Conservation (phyloP, 2,797 vertebrate genomes). For the Ctenopoma multispine region DNA sequence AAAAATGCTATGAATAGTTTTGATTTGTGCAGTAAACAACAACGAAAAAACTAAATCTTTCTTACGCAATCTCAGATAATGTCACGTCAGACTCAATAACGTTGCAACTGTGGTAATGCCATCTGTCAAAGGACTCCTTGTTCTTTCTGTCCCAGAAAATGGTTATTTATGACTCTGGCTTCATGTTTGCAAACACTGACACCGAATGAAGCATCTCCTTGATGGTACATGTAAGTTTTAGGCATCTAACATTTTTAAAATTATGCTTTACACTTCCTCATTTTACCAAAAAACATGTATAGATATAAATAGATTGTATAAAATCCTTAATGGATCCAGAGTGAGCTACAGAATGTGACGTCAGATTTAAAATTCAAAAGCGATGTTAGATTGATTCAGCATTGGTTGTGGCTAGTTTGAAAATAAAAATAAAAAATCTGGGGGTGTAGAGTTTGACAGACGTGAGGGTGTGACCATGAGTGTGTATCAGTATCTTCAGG, state of each 20-base stretch:
- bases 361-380: too few species aligned
- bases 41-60: not conserved
- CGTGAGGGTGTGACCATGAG: constrained; percentile 38
- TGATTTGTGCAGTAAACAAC: not conserved
- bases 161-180: not conserved
- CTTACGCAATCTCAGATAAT: not conserved
- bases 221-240: too few species aligned
- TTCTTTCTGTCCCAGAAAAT: not conserved
- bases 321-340: too few species aligned
- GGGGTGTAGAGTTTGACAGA: not conserved
- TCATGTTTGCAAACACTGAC: not conserved
- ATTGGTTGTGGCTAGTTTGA: not conserved
- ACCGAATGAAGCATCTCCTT: too few species aligned
- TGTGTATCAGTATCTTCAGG: constrained; percentile 43
- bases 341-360: too few species aligned
- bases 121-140: not conserved
- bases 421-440: too few species aligned
- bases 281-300: too few species aligned
- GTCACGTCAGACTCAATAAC: too few species aligned
- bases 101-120: not conserved
- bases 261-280: too few species aligned
- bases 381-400: too few species aligned
- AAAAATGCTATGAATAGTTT: not conserved
- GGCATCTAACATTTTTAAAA: too few species aligned
- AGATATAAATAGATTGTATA: too few species aligned